These are phyloP conservation scores for Dasysyrphus albostriatus DNA, from an alignment of 2,888 invertebrate genomes.

Conservation along the genomic window DNA sequence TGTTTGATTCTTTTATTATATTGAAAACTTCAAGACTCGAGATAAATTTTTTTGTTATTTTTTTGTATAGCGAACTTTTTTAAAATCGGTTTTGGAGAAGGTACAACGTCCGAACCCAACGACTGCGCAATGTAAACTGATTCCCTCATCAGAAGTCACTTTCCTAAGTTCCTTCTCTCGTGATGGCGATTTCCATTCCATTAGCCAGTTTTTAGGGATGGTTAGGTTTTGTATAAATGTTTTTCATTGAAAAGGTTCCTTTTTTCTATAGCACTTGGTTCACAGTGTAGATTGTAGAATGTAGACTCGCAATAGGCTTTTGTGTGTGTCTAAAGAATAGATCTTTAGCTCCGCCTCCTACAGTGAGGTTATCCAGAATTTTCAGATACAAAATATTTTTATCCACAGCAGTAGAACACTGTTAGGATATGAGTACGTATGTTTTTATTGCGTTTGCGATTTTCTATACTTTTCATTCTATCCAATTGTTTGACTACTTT, in stretches of 20 bases:
- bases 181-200: conserved; percentile 11
- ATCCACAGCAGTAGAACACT: conserved; percentile 50
- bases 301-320: not conserved
- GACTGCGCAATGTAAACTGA: conserved; percentile 77
- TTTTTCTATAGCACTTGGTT: not conserved
- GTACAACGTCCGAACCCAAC: conserved; percentile 73
- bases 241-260: conserved; percentile 8
- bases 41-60: conserved; percentile 1
- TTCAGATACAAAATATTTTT: conserved; percentile 41
- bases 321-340: conserved; percentile 25
- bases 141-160: conserved; percentile 52
- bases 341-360: conserved; percentile 60
- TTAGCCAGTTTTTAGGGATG: conserved; percentile 56
- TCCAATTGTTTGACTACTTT: conserved; percentile 42
- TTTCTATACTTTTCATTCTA: conserved; percentile 54
- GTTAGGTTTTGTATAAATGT: conserved; percentile 18
- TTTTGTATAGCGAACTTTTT: conserved; percentile 10
- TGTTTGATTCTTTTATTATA: conserved; percentile 30
- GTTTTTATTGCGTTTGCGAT: conserved; percentile 34
- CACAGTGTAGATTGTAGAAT: not conserved
- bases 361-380: conserved; percentile 46
- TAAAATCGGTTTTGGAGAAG: not conserved
- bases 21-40: conserved; percentile 1
- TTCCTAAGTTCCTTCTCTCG: conserved; percentile 62
- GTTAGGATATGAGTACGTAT: conserved; percentile 28